These are phyloP conservation scores for Chaenogobius annularis DNA, from an alignment of 2,113 vertebrate genomes.

Conservation along the genomic window DNA sequence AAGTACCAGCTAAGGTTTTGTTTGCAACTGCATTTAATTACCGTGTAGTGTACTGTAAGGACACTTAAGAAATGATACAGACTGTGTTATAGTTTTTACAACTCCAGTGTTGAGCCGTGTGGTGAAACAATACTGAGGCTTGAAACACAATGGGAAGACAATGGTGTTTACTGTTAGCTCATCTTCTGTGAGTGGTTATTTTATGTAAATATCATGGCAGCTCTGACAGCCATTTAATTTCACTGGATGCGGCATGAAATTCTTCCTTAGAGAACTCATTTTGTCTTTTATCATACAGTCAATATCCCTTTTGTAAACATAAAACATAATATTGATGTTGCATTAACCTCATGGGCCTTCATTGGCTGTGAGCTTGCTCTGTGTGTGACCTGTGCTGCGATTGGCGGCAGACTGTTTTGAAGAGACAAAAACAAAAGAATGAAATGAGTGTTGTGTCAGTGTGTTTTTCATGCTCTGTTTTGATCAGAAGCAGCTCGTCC, in stretches of 20 bases:
- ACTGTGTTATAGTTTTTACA: not conserved
- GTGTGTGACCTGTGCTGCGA: constrained; percentile 21
- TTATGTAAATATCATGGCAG: constrained; percentile 4
- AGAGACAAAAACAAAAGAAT: constrained; percentile 6
- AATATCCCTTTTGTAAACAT: not conserved
- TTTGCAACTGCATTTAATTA: not conserved
- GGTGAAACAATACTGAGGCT: not conserved
- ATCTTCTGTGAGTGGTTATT: constrained; percentile 5
- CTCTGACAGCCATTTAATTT: not conserved
- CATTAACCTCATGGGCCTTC: constrained; percentile 42
- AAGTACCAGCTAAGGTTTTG: not conserved
- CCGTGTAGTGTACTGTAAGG: not conserved
- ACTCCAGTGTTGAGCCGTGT: not conserved
- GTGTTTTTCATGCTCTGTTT: constrained; percentile 22
- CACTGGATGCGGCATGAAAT: constrained; percentile 6
- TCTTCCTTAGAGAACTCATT: not conserved
- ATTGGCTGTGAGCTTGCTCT: constrained; percentile 4
- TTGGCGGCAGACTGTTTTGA: constrained; percentile 31
- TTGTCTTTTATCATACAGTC: not conserved
- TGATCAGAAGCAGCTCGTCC: constrained; percentile 2
- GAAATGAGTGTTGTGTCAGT: constrained; percentile 11
- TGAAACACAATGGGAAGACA: not conserved
- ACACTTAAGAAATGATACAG: not conserved
- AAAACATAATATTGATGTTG: constrained; percentile 9
- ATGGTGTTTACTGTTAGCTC: not conserved